Percentiles rank a stretch among this genome's conserved stretches.
Conservation (phyloP, 92 coral and sea anemone species). For the Zoanthus sansibaricus region DNA sequence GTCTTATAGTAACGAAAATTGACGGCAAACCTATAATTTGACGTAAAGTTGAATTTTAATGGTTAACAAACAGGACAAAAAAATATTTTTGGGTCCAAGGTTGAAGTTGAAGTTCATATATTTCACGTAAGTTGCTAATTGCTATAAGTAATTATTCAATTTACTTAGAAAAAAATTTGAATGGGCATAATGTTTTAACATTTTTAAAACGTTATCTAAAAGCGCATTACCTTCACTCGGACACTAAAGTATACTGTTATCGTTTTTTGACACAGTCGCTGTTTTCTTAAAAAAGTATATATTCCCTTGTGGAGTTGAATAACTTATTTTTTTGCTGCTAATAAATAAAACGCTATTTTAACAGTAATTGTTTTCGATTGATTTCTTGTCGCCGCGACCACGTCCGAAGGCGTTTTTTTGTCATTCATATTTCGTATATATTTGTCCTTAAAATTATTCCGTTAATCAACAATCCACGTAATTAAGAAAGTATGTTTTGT, state of each 20-base stretch:
- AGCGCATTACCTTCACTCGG: neutral
- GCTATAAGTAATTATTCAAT: neutral
- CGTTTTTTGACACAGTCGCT: neutral
- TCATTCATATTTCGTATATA: constrained; percentile 22
- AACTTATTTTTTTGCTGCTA: neutral
- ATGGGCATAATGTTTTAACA: neutral
- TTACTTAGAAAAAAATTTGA: neutral
- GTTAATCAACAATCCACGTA: constrained; percentile 34
- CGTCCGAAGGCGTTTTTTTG: constrained; percentile 1
- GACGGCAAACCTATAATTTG: neutral
- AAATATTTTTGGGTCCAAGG: neutral
- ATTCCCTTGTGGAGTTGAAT: neutral
- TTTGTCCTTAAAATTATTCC: constrained; percentile 20
- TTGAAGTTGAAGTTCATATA: neutral
- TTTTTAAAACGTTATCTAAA: neutral
- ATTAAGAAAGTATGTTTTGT: neutral
- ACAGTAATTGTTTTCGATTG: too few species aligned
- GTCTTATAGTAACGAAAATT: neutral
- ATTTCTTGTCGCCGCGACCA: neutral
- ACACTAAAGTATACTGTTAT: neutral
- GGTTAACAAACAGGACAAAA: neutral
- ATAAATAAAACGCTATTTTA: too few species aligned
- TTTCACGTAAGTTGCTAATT: neutral
- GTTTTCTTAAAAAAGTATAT: neutral
- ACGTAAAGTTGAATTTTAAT: neutral